Percentiles rank a stretch among this genome's conserved stretches.
Evolutionary conservation across 2,888 invertebrate genomes (phyloP).

Genomic region (Acleris emargana): DNA sequence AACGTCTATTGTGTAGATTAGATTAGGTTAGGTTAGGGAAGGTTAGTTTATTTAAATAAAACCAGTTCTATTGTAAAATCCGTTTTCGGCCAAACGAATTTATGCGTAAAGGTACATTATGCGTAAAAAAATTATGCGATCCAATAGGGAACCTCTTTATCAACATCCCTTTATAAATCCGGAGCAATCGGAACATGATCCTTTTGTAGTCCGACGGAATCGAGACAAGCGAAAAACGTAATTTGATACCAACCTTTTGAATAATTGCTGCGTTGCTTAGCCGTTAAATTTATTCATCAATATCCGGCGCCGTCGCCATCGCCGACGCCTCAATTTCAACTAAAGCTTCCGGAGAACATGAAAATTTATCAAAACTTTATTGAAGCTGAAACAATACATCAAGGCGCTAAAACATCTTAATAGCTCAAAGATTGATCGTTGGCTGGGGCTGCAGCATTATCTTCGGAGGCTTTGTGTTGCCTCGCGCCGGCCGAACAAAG

Average conservation of each 20-base stretch:
- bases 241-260: constrained; percentile 55
- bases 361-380: constrained; percentile 83
- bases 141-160: too few relatives aligned
- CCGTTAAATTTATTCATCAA: constrained; percentile 78
- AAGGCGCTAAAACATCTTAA: constrained; percentile 81
- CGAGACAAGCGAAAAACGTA: constrained; percentile 40
- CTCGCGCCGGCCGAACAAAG: constrained; percentile 57
- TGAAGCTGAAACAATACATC: constrained; percentile 82
- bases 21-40: too few relatives aligned
- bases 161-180: neutral
- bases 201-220: constrained; percentile 4
- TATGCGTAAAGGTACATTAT: too few relatives aligned
- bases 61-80: too few relatives aligned
- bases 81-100: too few relatives aligned
- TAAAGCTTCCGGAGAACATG: constrained; percentile 72
- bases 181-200: neutral
- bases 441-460: constrained; percentile 66
- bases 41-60: too few relatives aligned
- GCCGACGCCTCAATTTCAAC: constrained; percentile 70
- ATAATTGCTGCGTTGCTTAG: constrained; percentile 67
- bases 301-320: constrained; percentile 46
- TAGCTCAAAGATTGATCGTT: constrained; percentile 80
- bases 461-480: constrained; percentile 61
- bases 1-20: too few relatives aligned
- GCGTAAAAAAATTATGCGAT: too few relatives aligned